Evolutionary conservation across 2,113 vertebrate genomes (phyloP).

Genomic region (Euleptes europaea): DNA sequence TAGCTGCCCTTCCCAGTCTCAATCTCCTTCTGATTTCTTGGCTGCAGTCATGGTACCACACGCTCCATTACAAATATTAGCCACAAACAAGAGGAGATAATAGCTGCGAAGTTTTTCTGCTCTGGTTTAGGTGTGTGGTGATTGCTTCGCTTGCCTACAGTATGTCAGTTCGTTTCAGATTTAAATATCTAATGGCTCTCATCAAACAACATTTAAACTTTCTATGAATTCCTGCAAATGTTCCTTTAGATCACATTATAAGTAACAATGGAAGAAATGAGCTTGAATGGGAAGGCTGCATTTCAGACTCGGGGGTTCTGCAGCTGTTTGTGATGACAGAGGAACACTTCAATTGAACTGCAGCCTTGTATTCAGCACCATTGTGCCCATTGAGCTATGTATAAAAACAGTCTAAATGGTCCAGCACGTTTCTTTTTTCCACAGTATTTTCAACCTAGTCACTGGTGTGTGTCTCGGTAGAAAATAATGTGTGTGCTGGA

Average conservation of each 20-base stretch:
- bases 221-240: constrained; percentile 63
- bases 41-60: too few species aligned
- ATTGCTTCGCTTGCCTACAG: constrained; percentile 52
- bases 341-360: constrained; percentile 43
- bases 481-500: constrained; percentile 46
- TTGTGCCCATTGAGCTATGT: constrained; percentile 56
- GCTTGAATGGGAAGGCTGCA: constrained; percentile 63
- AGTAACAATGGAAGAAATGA: constrained; percentile 73
- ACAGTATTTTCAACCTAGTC: constrained; percentile 32
- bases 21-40: too few species aligned
- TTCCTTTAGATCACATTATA: constrained; percentile 66
- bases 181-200: constrained; percentile 74
- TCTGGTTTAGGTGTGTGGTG: constrained; percentile 43
- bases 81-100: constrained; percentile 14
- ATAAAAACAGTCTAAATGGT: constrained; percentile 48
- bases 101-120: constrained; percentile 37
- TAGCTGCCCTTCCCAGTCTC: too few species aligned
- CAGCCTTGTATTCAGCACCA: constrained; percentile 48
- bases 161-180: constrained; percentile 47
- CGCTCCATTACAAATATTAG: neutral
- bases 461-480: constrained; percentile 44
- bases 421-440: constrained; percentile 40
- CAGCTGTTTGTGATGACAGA: constrained; percentile 70
- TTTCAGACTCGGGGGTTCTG: constrained; percentile 51
- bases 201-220: constrained; percentile 75